Evolutionary conservation across 2,797 vertebrate species (phyloP).

Genomic region (Sarcophilus harrisii): DNA sequence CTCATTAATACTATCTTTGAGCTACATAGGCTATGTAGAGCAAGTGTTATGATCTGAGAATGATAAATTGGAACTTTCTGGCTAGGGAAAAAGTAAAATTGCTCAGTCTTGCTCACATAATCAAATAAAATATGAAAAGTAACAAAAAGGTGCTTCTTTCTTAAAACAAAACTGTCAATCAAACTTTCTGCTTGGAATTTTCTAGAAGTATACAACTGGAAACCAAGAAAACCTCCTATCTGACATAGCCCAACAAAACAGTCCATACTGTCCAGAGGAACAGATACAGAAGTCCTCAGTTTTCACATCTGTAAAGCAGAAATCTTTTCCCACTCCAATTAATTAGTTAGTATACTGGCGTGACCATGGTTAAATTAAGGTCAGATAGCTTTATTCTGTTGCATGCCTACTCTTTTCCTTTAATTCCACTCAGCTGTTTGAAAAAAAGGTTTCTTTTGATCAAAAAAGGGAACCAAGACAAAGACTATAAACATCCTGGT

Average conservation of each 20-base stretch:
- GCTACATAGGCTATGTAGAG: not conserved
- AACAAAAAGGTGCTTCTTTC: not conserved
- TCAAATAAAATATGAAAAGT: not conserved
- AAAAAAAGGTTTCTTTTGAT: not conserved
- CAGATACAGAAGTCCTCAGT: not conserved
- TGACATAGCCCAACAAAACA: not conserved
- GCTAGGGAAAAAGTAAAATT: not conserved
- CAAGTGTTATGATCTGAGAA: not conserved
- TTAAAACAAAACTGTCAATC: not conserved
- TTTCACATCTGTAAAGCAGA: not conserved
- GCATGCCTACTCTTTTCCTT: rapidly evolving
- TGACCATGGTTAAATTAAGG: not conserved
- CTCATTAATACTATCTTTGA: not conserved
- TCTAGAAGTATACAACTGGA: not conserved
- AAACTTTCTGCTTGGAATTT: not conserved
- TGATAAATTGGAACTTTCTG: not conserved
- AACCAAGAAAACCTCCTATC: not conserved
- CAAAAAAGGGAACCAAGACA: not conserved
- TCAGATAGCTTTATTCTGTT: not conserved
- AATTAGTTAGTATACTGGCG: not conserved
- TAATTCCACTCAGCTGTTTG: not conserved
- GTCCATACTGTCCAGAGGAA: not conserved
- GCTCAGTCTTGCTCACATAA: not conserved
- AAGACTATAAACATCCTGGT: not conserved
- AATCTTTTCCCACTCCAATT: not conserved